Percentiles rank a stretch among this genome's conserved stretches.
Conservation (phyloP, 2,113 vertebrate species). For the Oncorhynchus keta region DNA sequence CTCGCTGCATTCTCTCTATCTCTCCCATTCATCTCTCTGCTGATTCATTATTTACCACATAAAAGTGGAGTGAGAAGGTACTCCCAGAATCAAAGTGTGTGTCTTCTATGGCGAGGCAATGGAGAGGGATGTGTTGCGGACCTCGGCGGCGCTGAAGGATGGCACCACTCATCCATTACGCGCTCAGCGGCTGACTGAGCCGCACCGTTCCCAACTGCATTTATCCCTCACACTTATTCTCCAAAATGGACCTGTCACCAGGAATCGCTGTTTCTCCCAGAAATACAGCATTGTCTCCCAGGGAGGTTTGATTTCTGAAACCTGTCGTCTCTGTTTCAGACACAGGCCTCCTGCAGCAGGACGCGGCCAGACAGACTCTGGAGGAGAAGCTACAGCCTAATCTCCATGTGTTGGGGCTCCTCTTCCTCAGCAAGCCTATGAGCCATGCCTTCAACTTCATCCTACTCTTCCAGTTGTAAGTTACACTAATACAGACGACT, state of each 20-base stretch:
- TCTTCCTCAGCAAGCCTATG: slow-evolving; percentile 69
- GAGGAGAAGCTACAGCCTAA: slow-evolving; percentile 58
- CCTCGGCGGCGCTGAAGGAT: slow-evolving; percentile 26
- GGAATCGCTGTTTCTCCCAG: slow-evolving; percentile 15
- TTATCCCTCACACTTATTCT: slow-evolving; percentile 27
- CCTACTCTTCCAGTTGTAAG: slow-evolving; percentile 76
- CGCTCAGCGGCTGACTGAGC: slow-evolving; percentile 12
- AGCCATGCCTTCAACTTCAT: slow-evolving; percentile 68
- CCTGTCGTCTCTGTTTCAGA: slow-evolving; percentile 44
- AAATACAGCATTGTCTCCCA: neutral
- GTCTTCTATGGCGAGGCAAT: neutral
- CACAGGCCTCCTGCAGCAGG: slow-evolving; percentile 55
- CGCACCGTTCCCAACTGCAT: slow-evolving; percentile 7
- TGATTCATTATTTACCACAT: slow-evolving; percentile 41
- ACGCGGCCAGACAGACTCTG: slow-evolving; percentile 19
- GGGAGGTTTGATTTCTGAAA: neutral
- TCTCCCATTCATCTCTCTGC: slow-evolving; percentile 24
- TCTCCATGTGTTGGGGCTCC: slow-evolving; percentile 65
- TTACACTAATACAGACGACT: slow-evolving; percentile 9
- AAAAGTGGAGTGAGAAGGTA: slow-evolving; percentile 18
- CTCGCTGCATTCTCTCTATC: slow-evolving; percentile 11
- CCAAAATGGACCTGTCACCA: slow-evolving; percentile 34
- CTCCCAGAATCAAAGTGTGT: neutral
- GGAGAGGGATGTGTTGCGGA: slow-evolving; percentile 23
- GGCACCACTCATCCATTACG: slow-evolving; percentile 21